phyloP scores from a whole-genome alignment of 1,140 invertebrate species.

The Drosophila malerkotliana region DNA sequence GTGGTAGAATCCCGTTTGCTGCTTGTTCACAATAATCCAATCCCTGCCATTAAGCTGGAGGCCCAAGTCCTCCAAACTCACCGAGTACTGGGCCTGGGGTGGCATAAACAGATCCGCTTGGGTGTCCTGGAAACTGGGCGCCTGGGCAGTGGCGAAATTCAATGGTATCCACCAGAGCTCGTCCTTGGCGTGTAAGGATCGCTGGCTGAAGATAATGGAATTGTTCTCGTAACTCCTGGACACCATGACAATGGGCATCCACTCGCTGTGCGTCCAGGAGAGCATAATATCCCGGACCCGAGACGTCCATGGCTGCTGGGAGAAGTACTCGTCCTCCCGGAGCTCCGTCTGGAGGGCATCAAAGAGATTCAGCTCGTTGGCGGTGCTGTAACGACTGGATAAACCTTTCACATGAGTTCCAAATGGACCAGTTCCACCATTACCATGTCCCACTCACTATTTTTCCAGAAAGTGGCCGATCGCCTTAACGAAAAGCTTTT shows the following conservation, averaged over 20 bases:
- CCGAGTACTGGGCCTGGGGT: constrained; percentile 48
- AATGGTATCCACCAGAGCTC: constrained; percentile 86
- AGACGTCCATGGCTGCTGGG: constrained; percentile 43
- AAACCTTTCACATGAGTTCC: constrained; percentile 76
- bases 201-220: constrained; percentile 83
- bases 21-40: constrained; percentile 87
- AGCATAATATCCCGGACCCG: constrained; percentile 82
- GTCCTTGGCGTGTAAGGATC: constrained; percentile 61
- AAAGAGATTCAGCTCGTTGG: constrained; percentile 72
- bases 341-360: constrained; percentile 84
- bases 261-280: constrained; percentile 85
- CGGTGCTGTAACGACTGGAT: constrained; percentile 70
- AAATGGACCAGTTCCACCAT: constrained; percentile 61
- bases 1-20: constrained; percentile 87
- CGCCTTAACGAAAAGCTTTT: constrained; percentile 76
- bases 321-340: constrained; percentile 67
- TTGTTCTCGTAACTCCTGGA: constrained; percentile 84
- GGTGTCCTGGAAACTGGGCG: constrained; percentile 84
- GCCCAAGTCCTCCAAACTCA: constrained; percentile 52
- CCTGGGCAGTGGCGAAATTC: constrained; percentile 84
- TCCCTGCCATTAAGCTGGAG: constrained; percentile 71
- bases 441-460: constrained; percentile 72
- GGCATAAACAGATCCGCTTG: constrained; percentile 74
- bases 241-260: constrained; percentile 85
- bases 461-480: constrained; percentile 75